A percentile compares a stretch with the other conserved stretches of the same genome.
Conservation (phyloP, 2,888 invertebrate species). For the Autographa pulchrina region DNA sequence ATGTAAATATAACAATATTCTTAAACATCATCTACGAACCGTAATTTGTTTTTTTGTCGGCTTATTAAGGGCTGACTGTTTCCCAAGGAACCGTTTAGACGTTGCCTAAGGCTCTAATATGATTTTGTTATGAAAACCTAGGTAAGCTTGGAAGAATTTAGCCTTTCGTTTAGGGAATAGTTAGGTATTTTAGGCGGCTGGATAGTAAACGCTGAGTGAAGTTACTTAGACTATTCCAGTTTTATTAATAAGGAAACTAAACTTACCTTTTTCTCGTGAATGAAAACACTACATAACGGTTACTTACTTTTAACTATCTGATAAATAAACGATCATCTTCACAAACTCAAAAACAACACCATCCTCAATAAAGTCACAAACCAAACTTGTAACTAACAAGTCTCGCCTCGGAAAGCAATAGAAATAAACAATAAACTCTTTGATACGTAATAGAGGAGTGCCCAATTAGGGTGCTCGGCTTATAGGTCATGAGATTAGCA, state of each 20-base stretch:
- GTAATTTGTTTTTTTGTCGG: neutral
- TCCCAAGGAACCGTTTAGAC: neutral
- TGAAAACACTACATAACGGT: too few species aligned
- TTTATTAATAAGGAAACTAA: too few species aligned
- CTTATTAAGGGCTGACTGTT: neutral
- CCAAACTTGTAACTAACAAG: neutral
- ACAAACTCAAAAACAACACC: neutral
- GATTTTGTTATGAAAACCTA: neutral
- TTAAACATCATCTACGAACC: neutral
- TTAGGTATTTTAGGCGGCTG: neutral
- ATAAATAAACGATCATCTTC: neutral
- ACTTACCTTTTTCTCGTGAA: too few species aligned
- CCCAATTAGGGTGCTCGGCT: slow-evolving; percentile 75
- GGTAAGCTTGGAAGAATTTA: neutral
- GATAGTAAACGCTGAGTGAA: too few species aligned
- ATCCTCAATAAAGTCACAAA: neutral
- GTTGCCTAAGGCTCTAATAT: neutral
- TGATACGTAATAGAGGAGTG: slow-evolving; percentile 60
- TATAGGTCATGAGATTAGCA: slow-evolving; percentile 84
- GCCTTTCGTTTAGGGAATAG: neutral
- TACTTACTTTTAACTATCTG: neutral
- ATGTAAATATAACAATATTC: too few species aligned
- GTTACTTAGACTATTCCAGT: too few species aligned
- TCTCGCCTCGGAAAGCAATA: slow-evolving; percentile 32
- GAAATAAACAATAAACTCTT: slow-evolving; percentile 46